Percentiles rank a stretch among this genome's conserved stretches.
Conservation (phyloP, 2,113 vertebrate genomes). For the Macquaria ambigua region DNA sequence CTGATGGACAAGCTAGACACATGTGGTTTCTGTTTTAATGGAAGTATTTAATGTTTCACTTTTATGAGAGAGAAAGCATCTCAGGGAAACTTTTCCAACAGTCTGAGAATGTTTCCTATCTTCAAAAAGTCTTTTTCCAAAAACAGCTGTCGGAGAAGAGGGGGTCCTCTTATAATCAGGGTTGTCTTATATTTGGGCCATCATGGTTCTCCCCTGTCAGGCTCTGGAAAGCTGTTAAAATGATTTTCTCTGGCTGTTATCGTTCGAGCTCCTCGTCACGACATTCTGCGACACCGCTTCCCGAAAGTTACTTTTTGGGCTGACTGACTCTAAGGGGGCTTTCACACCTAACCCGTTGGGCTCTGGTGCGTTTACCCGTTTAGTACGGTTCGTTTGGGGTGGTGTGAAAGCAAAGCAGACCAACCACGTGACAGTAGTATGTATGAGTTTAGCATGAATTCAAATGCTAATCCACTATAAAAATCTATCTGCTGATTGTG, state of each 20-base stretch:
- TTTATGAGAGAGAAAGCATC: not conserved
- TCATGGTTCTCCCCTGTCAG: no score
- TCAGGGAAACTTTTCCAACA: not conserved
- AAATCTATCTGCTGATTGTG: no score
- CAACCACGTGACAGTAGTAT: no score
- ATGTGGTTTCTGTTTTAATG: not conserved
- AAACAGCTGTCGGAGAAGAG: not conserved
- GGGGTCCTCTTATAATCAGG: not conserved
- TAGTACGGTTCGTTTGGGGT: no score
- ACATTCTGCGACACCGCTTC: not conserved
- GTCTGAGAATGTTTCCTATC: not conserved
- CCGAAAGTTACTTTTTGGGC: no score
- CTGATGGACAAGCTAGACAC: not conserved
- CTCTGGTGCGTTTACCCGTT: no score
- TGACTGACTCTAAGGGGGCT: no score
- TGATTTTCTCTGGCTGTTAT: not conserved
- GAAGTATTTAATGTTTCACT: not conserved
- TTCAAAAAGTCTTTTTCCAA: not conserved
- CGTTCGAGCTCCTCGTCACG: not conserved
- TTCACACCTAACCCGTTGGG: no score
- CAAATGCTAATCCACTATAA: no score
- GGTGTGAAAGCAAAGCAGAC: no score
- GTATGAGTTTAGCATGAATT: no score
- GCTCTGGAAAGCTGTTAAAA: no score
- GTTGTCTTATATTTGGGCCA: not conserved